Conservation (phyloP, 2,797 vertebrate species). For the Vireo griseus region DNA sequence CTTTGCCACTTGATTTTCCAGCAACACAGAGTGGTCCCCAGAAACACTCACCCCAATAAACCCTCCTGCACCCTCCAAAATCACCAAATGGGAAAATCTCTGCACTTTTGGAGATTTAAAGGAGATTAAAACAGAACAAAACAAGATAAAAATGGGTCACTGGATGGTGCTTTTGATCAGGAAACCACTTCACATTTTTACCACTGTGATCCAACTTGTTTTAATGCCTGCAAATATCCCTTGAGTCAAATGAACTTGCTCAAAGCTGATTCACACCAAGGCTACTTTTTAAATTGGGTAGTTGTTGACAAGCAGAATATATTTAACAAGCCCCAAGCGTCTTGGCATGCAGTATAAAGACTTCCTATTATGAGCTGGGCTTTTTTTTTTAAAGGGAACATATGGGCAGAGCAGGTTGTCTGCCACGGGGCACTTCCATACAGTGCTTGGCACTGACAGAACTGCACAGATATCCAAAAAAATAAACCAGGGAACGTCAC, state of each 20-base stretch:
- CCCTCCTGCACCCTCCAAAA: background rate
- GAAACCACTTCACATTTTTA: background rate
- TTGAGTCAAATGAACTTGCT: slow-evolving; percentile 38
- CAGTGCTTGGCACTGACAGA: background rate
- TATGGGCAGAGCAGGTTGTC: slow-evolving; percentile 45
- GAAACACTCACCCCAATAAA: background rate
- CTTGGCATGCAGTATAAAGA: slow-evolving; percentile 29
- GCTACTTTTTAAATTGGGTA: slow-evolving; percentile 9
- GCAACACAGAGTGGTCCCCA: background rate
- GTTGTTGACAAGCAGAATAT: slow-evolving; percentile 48
- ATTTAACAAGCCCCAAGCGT: slow-evolving; percentile 50
- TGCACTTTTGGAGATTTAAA: background rate
- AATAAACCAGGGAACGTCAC: background rate
- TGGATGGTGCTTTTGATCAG: slow-evolving; percentile 1
- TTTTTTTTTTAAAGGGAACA: slow-evolving; percentile 8
- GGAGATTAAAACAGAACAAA: background rate
- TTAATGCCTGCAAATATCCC: slow-evolving; percentile 34
- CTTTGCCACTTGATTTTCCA: background rate
- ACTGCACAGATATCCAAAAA: background rate
- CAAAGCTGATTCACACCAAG: slow-evolving; percentile 34
- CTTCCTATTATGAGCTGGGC: slow-evolving; percentile 4
- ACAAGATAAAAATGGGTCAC: background rate
- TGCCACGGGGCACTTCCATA: slow-evolving; percentile 36
- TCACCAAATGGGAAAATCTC: background rate
- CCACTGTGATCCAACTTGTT: background rate